phyloP scores from a whole-genome alignment of 2,113 vertebrate genomes.

The Poecile atricapillus region DNA sequence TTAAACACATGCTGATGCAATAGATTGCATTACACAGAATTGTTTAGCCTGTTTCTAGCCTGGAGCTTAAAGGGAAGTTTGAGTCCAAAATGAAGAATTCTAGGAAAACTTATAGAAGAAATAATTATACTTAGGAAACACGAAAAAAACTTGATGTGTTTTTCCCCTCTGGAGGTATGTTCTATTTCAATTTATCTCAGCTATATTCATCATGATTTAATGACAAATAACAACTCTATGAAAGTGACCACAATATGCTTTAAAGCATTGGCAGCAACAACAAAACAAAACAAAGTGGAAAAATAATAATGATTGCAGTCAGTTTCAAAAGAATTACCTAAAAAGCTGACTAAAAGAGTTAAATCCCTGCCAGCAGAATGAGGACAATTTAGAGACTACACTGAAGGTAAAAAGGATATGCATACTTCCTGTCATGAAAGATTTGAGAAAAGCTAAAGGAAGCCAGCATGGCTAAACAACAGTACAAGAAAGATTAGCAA shows the following conservation, averaged over 20 bases:
- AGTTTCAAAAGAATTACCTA: not conserved
- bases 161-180: not conserved
- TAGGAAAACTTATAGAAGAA: not conserved
- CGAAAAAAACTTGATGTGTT: not conserved
- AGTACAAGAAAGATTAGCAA: not conserved
- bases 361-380: not conserved
- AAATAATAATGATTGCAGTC: not conserved
- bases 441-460: slow-evolving; percentile 39
- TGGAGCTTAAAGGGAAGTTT: not conserved
- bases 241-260: not conserved
- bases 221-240: not conserved
- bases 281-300: not conserved
- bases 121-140: not conserved
- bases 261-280: not conserved
- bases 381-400: not conserved
- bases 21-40: not conserved
- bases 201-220: not conserved
- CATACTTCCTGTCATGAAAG: slow-evolving; percentile 27
- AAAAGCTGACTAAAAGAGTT: not conserved
- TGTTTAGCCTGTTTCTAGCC: not conserved
- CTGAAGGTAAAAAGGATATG: slow-evolving; percentile 26
- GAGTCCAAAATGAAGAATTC: not conserved
- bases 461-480: slow-evolving; percentile 11
- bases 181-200: not conserved
- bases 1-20: not conserved